A percentile compares a stretch with the other conserved stretches of the same genome.
phyloP scores from a whole-genome alignment of 2,888 invertebrate genomes.

The Erynnis tages region DNA sequence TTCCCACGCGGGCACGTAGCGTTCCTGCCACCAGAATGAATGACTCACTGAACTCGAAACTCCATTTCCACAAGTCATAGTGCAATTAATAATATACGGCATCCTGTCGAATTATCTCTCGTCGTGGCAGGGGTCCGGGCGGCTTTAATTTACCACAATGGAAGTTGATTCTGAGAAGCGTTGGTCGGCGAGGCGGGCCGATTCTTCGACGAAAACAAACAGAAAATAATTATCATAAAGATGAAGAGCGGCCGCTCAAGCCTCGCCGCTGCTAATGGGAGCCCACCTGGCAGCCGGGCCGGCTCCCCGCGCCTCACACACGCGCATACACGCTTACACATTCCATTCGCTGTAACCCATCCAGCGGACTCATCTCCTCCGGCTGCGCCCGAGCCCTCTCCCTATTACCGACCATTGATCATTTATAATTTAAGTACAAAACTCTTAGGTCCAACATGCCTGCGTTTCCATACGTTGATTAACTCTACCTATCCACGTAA shows the following conservation, averaged over 20 bases:
- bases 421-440: too few species aligned
- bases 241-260: conserved; percentile 80
- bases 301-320: conserved; percentile 36
- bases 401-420: too few species aligned
- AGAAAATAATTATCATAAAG: conserved; percentile 82
- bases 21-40: conserved; percentile 68
- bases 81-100: conserved; percentile 82
- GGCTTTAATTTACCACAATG: conserved; percentile 82
- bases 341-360: conserved; percentile 43
- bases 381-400: conserved; percentile 3
- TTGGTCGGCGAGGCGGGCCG: conserved; percentile 74
- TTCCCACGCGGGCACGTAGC: conserved; percentile 71
- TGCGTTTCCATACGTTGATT: too few species aligned
- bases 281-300: conserved; percentile 72
- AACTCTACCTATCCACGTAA: too few species aligned
- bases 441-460: too few species aligned
- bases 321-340: conserved; percentile 37
- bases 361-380: conserved; percentile 39
- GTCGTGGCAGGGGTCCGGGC: conserved; percentile 79
- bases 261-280: conserved; percentile 75
- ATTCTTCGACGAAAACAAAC: conserved; percentile 81
- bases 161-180: conserved; percentile 79
- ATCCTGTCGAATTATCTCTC: conserved; percentile 82
- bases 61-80: conserved; percentile 82
- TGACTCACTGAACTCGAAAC: conserved; percentile 78